Conservation (phyloP, 1,140 invertebrate species). For the Copidosoma floridanum region DNA sequence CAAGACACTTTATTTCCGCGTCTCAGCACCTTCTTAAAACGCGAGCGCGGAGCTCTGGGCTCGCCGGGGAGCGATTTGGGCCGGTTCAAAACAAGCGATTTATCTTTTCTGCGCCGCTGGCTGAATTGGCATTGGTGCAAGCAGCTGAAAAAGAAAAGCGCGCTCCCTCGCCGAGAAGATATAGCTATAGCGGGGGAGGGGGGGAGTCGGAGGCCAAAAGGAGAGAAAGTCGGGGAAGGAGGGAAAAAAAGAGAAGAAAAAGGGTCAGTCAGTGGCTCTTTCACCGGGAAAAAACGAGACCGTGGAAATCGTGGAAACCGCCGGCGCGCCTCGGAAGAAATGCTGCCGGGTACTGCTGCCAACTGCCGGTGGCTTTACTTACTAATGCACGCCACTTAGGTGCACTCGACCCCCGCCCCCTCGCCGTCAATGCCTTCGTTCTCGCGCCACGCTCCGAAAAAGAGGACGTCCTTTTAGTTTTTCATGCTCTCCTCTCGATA, state of each 20-base stretch:
- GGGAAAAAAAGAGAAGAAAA: conserved; percentile 19
- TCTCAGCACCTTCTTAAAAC: conserved; percentile 27
- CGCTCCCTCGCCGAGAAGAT: conserved; percentile 36
- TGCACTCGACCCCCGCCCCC: neutral
- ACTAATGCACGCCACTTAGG: conserved; percentile 26
- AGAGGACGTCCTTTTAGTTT: neutral
- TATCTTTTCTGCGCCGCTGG: conserved; percentile 49
- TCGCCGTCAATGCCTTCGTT: neutral
- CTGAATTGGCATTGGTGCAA: conserved; percentile 38
- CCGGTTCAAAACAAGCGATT: conserved; percentile 51
- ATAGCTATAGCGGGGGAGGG: conserved; percentile 34
- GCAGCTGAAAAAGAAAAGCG: conserved; percentile 40
- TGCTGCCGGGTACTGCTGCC: conserved; percentile 25
- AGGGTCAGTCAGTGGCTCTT: no score
- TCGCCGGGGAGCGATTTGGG: conserved; percentile 38
- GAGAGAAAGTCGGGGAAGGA: neutral
- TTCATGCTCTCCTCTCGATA: neutral
- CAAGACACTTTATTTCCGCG: conserved; percentile 27
- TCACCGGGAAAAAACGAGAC: neutral
- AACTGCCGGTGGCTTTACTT: conserved; percentile 18
- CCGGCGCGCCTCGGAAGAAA: neutral
- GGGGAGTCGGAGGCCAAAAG: conserved; percentile 18
- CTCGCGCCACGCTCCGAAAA: neutral
- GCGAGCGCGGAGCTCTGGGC: conserved; percentile 21
- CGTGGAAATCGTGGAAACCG: no score